Base-by-base conservation (phyloP, 2,888 invertebrate genomes). In the Platycheirus albimanus region DNA sequence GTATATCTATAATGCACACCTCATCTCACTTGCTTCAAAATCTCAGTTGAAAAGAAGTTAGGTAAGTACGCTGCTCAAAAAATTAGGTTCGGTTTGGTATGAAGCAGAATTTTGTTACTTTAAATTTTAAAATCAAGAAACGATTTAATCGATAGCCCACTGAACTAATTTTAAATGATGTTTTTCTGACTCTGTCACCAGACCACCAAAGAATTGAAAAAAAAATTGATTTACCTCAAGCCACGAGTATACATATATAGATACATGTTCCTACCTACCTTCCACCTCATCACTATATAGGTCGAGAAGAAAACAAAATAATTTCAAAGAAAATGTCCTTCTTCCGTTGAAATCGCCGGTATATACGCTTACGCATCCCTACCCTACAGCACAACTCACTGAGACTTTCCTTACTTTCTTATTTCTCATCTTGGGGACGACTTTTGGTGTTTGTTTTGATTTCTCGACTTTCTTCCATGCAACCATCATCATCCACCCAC, bases 401-500 rank as follows among this genome's bases (percentile, higher is more conserved):
- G 5, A 19, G 36, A 58, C 3, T 38, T 70, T 72, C 36, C 43
- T 28, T 56, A 47, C 56, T 36, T 69, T 69, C 13, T 54, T 70
- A n/a, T 64, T 30, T 47, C 70, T 75, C 70, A 66, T 58, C 70
- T 66, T 52, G 24, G 71, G 66, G 66, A 76, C 58, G 80, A 81
- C 45, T 80, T 80, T 63, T 75, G 67, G 69, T 70, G 33, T 81
- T 76, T 81, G 80, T 76, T 81, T 81, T 81, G 80, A 76, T 81
- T 81, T 71, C 76, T 41, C 33, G 76, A 71, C 45, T 76, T 70
- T 54, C 58, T 80, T 61, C 45, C 63, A 45, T 43, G 33, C 63
- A 49, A 45, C 33, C 45, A n/a, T n/a, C n/a, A n/a, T n/a, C 61
- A 19, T 11, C 2, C n/a, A 7, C 24, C 17, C 45, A 33, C 13